Conservation (phyloP, 2,888 invertebrate species). For the Scaptodrosophila latifasciaeformis region DNA sequence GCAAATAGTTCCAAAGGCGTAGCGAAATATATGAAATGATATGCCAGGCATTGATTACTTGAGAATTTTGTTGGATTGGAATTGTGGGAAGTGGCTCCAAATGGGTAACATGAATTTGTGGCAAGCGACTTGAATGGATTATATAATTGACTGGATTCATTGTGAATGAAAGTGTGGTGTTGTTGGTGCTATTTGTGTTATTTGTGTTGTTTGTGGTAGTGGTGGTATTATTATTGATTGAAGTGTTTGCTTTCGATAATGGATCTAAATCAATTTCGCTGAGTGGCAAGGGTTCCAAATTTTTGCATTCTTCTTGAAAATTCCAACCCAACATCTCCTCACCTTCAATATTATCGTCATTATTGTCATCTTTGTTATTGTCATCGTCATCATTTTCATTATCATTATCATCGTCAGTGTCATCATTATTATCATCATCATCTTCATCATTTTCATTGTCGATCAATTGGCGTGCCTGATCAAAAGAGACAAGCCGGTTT, state of each 20-base stretch:
- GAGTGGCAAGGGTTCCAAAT: too few relatives aligned
- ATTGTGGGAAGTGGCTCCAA: slow-evolving; percentile 6
- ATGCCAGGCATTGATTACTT: too few relatives aligned
- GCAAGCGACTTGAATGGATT: slow-evolving; percentile 29
- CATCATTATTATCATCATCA: neutral
- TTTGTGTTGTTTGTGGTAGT: slow-evolving; percentile 14
- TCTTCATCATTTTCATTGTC: neutral
- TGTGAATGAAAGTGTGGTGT: slow-evolving; percentile 29
- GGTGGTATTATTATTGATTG: too few relatives aligned
- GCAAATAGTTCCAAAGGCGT: too few relatives aligned
- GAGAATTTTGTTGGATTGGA: too few relatives aligned
- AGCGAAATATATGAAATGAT: too few relatives aligned
- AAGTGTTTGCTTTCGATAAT: too few relatives aligned
- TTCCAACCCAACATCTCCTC: too few relatives aligned
- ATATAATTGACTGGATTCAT: slow-evolving; percentile 20
- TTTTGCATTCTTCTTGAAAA: too few relatives aligned
- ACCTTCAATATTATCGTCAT: neutral
- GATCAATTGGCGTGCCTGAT: slow-evolving; percentile 26
- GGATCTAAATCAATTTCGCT: too few relatives aligned
- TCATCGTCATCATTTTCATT: neutral
- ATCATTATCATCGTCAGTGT: neutral
- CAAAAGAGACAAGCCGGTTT: too few relatives aligned
- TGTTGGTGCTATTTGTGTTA: too few relatives aligned
- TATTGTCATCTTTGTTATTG: neutral
- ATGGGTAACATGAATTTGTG: slow-evolving; percentile 26